Evolutionary conservation across 53 echinoderm and acorn worm genomes (phyloP).

Genomic region (Apostichopus leukothele): DNA sequence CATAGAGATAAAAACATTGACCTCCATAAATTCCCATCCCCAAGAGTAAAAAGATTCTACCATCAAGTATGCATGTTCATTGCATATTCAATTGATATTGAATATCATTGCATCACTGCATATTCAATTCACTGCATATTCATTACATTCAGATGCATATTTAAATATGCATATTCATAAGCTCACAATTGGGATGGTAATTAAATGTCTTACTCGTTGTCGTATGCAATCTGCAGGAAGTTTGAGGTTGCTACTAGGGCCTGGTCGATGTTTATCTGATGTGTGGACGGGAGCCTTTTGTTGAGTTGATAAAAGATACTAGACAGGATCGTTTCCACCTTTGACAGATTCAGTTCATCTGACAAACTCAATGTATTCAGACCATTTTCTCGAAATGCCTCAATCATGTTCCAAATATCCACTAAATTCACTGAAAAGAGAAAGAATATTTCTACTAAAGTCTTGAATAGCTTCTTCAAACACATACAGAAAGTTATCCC

Average conservation of each 20-base stretch:
- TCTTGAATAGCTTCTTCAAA: too few relatives aligned
- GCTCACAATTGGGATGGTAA: too few relatives aligned
- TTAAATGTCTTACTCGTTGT: conserved; percentile 68
- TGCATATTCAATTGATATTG: too few relatives aligned
- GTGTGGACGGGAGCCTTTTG: conserved; percentile 87
- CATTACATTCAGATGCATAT: too few relatives aligned
- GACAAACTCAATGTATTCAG: conserved; percentile 85
- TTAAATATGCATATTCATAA: too few relatives aligned
- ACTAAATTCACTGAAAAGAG: conserved; percentile 78
- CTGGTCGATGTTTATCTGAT: conserved; percentile 95
- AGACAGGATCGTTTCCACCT: conserved; percentile 80
- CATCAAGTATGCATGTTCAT: too few relatives aligned
- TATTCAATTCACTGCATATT: too few relatives aligned
- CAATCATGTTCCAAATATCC: conserved; percentile 99
- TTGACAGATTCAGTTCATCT: conserved; percentile 70
- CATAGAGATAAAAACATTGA: too few relatives aligned
- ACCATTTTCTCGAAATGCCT: conserved; percentile 94
- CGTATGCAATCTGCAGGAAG: conserved; percentile 90
- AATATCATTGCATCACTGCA: too few relatives aligned
- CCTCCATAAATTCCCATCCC: too few relatives aligned
- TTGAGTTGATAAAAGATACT: conserved; percentile 98
- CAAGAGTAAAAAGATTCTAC: too few relatives aligned
- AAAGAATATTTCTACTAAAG: neutral
- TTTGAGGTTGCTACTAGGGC: conserved; percentile 78
- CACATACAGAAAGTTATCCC: too few relatives aligned